These are phyloP conservation scores for Drosophila infuscata DNA, from an alignment of 2,888 invertebrate genomes.

Conservation along the genomic window DNA sequence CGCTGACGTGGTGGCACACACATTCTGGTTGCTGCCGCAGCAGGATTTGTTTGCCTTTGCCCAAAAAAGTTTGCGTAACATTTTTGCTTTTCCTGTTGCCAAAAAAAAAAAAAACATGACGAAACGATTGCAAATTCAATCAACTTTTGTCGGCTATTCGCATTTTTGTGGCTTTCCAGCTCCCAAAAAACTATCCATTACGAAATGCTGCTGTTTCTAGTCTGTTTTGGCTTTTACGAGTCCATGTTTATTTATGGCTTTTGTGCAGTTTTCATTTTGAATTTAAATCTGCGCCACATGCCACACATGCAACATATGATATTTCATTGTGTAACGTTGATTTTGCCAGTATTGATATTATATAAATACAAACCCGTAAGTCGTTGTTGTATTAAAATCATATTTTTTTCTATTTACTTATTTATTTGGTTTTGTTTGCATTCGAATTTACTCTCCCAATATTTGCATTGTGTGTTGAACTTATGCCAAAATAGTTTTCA, in stretches of 20 bases:
- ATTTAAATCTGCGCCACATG: constrained; percentile 20
- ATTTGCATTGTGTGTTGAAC: neutral
- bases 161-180: constrained; percentile 47
- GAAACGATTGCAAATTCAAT: constrained; percentile 49
- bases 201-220: constrained; percentile 9
- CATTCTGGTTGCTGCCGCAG: constrained; percentile 5
- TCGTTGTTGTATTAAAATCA: too few species aligned
- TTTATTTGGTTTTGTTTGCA: neutral
- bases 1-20: constrained; percentile 51
- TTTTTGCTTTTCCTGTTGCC: constrained; percentile 30
- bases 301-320: constrained; percentile 30
- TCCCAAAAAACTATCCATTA: constrained; percentile 47
- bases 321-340: neutral
- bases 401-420: neutral
- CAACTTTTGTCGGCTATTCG: constrained; percentile 55
- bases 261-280: constrained; percentile 30
- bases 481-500: neutral
- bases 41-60: constrained; percentile 31
- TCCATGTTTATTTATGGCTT: constrained; percentile 39
- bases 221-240: constrained; percentile 4
- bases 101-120: constrained; percentile 27
- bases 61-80: constrained; percentile 18
- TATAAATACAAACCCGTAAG: neutral
- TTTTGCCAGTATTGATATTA: constrained; percentile 1
- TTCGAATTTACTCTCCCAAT: neutral